Evolutionary conservation across 2,888 invertebrate species (phyloP).

Genomic region (Spicauda simplicius): DNA sequence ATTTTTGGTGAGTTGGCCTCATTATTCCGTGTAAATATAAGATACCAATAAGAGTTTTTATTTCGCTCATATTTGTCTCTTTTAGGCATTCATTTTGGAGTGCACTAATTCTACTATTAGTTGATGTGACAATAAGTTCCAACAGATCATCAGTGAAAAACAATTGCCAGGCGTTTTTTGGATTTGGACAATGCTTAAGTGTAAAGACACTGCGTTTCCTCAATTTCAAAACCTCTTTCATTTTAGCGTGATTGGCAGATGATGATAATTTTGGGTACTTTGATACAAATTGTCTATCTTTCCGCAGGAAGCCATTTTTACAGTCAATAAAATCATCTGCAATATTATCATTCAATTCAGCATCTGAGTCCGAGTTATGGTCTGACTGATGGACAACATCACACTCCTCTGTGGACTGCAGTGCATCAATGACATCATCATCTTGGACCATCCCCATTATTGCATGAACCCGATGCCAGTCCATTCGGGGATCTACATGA

Average conservation of each 20-base stretch:
- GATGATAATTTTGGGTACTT: constrained; percentile 57
- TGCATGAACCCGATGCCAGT: constrained; percentile 80
- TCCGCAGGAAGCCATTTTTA: constrained; percentile 66
- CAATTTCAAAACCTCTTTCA: constrained; percentile 52
- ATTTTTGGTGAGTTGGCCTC: constrained; percentile 70
- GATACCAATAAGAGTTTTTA: constrained; percentile 73
- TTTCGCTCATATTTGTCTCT: constrained; percentile 62
- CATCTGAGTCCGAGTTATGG: constrained; percentile 73
- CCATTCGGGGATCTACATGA: constrained; percentile 79
- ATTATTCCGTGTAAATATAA: constrained; percentile 75
- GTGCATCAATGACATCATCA: constrained; percentile 72
- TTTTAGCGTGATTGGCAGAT: constrained; percentile 49
- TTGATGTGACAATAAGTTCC: constrained; percentile 69
- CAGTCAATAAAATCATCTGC: constrained; percentile 59
- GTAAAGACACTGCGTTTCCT: constrained; percentile 54
- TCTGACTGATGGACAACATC: constrained; percentile 71
- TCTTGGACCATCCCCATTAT: constrained; percentile 78
- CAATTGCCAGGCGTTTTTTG: constrained; percentile 71
- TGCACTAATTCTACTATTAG: constrained; percentile 68
- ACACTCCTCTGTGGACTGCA: constrained; percentile 71
- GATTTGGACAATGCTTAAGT: constrained; percentile 54
- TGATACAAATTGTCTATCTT: constrained; percentile 58
- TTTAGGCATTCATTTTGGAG: constrained; percentile 48
- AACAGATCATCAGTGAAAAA: constrained; percentile 72
- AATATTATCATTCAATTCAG: constrained; percentile 62